Evolutionary conservation across 2,797 vertebrate genomes (phyloP), one percentile per base, ranked within the genome.

Genomic region (Centropyge bicolor): DNA sequence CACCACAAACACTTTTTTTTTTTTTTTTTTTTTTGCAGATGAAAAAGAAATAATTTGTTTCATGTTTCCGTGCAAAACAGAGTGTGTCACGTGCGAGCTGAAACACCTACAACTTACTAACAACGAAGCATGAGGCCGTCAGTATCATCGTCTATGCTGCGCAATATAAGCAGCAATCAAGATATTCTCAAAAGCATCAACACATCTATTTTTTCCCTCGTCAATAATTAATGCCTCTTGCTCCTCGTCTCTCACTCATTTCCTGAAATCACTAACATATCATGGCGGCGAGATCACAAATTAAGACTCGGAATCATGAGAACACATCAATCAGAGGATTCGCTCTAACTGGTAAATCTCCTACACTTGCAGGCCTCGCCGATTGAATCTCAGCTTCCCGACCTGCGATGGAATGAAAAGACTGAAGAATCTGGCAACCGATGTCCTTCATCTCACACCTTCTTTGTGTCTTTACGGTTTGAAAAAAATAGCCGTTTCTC

Each of bases 401-500:
- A 40, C 36, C 57, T 46, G 24, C 13, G 11, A 73, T 49, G 20
- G 10, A 59, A 51, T 45, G 31, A 45, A 62, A 48, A 55, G 7
- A 61, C 36, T 31, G 27, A 10, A 40, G 64, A 70, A 77, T 54
- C 70, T 27, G 51, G 4, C 41, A 61, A 52, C 14, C 4, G 16
- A 45, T 48, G 54, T 48, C 43, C 27, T 81, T 31, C 27, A n/a
- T 67, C 10, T 78, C 24, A 38, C 31, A 40, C 9, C 6, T 22
- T 70, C 52, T 76, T 83, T 68, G 48, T 66, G 36, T 80, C 43
- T 74, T 41, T 55, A 6, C 13, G 54, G 64, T 70, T 79, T 65
- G 38, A 70, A 82, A 85, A 70, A 82, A 85, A 67, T 56, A 69
- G 57, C 48, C 48, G 10, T 69, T 19, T 82, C 57, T 56, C 17